Percentiles rank a stretch among this genome's conserved stretches.
Conservation (phyloP, 2,113 vertebrate genomes). For the Platichthys stellatus region DNA sequence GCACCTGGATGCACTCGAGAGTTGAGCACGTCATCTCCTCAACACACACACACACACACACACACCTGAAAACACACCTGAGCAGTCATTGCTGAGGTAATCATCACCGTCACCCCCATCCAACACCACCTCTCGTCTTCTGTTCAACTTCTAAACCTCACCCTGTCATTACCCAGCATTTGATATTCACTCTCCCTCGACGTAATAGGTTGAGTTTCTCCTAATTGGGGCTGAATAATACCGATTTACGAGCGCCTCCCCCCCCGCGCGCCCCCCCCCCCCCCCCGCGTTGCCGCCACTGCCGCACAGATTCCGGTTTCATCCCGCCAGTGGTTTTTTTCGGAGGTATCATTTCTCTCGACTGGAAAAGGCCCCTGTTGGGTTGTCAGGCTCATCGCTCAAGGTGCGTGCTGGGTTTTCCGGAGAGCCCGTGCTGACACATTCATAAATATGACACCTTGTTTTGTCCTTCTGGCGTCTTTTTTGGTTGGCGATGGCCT, state of each 20-base stretch:
- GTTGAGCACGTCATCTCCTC: conserved; percentile 39
- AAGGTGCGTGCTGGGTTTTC: conserved; percentile 74
- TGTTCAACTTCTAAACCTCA: conserved; percentile 65
- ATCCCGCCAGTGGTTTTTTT: conserved; percentile 67
- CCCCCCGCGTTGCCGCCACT: conserved; percentile 24
- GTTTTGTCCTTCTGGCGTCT: conserved; percentile 87
- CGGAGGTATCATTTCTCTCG: conserved; percentile 79
- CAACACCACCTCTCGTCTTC: conserved; percentile 16
- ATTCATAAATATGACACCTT: conserved; percentile 88
- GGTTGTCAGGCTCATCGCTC: conserved; percentile 82
- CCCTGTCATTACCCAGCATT: conserved; percentile 73
- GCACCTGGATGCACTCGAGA: conserved; percentile 65
- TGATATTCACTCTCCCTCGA: conserved; percentile 66
- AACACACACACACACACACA: not conserved
- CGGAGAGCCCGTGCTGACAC: conserved; percentile 79
- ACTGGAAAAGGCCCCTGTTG: conserved; percentile 76
- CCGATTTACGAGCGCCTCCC: conserved; percentile 68
- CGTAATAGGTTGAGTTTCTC: conserved; percentile 79
- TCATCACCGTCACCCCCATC: conserved; percentile 30
- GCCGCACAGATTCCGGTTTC: conserved; percentile 74
- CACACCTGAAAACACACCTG: conserved; percentile 68
- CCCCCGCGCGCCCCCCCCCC: not conserved
- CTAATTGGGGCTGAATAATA: conserved; percentile 80
- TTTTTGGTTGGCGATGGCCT: conserved; percentile 82
- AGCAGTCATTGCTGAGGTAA: conserved; percentile 60